phyloP scores from a whole-genome alignment of 2,113 vertebrate species.

The Stegostoma tigrinum region DNA sequence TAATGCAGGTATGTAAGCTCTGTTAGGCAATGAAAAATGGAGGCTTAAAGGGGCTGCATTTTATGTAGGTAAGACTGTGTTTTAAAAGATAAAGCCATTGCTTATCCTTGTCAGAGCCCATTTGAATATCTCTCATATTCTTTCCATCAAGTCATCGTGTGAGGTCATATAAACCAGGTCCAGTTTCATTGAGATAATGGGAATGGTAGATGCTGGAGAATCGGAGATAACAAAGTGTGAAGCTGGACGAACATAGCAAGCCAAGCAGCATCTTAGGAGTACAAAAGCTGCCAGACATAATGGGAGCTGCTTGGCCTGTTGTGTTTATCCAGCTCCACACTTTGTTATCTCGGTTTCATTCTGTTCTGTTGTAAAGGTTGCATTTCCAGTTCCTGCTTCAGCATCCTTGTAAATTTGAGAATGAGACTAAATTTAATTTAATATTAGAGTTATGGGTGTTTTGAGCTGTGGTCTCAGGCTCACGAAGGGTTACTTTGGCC shows the following conservation, averaged over 20 bases:
- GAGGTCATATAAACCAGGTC: background rate
- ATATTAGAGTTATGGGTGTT: background rate
- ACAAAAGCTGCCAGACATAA: too few species aligned
- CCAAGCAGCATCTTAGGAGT: too few species aligned
- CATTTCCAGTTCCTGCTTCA: background rate
- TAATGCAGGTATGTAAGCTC: too few species aligned
- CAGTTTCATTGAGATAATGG: background rate
- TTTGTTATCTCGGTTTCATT: too few species aligned
- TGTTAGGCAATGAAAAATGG: background rate
- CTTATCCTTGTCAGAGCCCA: background rate
- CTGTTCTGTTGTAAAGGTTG: background rate
- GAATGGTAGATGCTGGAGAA: too few species aligned
- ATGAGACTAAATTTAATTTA: background rate
- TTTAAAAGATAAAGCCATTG: background rate
- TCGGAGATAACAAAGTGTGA: too few species aligned
- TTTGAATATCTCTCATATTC: background rate
- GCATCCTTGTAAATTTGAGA: background rate
- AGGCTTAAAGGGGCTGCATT: background rate
- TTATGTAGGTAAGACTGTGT: background rate
- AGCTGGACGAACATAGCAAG: too few species aligned
- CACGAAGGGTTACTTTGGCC: background rate
- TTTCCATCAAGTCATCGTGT: background rate
- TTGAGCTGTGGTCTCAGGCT: background rate
- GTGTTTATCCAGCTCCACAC: too few species aligned
- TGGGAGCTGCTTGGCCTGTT: too few species aligned